These are phyloP conservation scores for Camponotus pennsylvanicus DNA, from an alignment of 1,140 invertebrate species.

Conservation along the genomic window DNA sequence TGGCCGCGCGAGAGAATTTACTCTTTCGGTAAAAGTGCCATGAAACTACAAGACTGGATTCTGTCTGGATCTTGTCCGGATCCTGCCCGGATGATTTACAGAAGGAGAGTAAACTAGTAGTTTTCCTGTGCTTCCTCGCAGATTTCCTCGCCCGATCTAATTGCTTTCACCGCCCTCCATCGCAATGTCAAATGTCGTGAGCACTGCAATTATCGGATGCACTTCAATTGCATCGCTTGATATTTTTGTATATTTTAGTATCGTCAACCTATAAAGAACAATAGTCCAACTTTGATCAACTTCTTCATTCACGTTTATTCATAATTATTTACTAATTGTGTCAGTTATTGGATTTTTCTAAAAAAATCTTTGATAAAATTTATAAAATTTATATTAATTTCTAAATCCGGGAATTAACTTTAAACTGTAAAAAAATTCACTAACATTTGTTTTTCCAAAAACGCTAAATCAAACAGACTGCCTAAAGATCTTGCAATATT, in stretches of 20 bases:
- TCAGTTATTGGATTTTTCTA: background rate
- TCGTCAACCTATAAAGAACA: no score
- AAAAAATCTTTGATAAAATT: background rate
- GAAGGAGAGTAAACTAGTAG: conserved; percentile 6
- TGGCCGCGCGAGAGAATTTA: conserved; percentile 23
- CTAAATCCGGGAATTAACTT: background rate
- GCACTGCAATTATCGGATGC: background rate
- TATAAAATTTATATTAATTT: background rate
- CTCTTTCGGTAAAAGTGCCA: conserved; percentile 34
- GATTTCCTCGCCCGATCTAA: conserved; percentile 53
- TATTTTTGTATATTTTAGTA: no score
- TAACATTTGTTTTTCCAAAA: background rate
- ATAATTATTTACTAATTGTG: background rate
- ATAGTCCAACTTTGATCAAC: no score
- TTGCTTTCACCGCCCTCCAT: conserved; percentile 50
- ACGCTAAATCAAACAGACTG: background rate
- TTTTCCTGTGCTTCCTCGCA: conserved; percentile 55
- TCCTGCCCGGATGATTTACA: conserved; percentile 1
- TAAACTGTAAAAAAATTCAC: background rate
- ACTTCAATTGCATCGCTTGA: no score
- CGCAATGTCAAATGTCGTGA: background rate
- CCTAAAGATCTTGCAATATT: background rate
- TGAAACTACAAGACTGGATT: conserved; percentile 7
- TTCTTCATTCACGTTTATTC: no score
- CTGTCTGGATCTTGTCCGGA: background rate